Conservation (phyloP, 2,888 invertebrate genomes). For the Caenorhabditis macrosperma region DNA sequence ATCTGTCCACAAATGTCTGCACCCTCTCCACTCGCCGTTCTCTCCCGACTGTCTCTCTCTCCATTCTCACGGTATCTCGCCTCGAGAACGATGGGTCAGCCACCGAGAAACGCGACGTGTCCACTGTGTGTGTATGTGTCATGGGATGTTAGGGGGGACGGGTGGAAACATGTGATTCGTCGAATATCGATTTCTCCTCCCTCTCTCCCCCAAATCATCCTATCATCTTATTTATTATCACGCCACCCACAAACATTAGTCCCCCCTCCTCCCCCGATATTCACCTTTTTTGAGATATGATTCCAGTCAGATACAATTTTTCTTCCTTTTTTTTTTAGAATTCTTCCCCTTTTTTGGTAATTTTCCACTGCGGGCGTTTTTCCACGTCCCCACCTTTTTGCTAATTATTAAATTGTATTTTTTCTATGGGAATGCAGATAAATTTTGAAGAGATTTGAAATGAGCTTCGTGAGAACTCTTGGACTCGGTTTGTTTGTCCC, state of each 20-base stretch:
- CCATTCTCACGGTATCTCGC: constrained; percentile 15
- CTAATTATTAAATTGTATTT: background rate
- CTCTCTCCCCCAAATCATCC: background rate
- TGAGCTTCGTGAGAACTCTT: too few relatives aligned
- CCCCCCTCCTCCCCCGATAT: background rate
- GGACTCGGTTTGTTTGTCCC: too few relatives aligned
- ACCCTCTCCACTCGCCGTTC: background rate
- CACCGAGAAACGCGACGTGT: constrained; percentile 3
- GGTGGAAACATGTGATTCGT: constrained; percentile 45
- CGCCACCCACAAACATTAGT: background rate
- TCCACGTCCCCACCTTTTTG: constrained; percentile 1
- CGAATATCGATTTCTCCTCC: too few relatives aligned
- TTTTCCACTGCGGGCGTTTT: background rate
- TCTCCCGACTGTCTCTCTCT: background rate
- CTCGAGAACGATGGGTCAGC: constrained; percentile 16
- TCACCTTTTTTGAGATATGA: constrained; percentile 1
- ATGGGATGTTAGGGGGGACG: constrained; percentile 30
- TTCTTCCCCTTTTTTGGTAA: background rate
- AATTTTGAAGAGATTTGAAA: background rate
- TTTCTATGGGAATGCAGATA: background rate
- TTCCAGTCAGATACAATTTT: background rate
- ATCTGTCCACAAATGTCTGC: too few relatives aligned
- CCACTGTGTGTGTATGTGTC: background rate
- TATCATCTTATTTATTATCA: background rate
- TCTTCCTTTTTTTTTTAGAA: background rate